phyloP scores from a whole-genome alignment of 2,888 invertebrate genomes.

The Cataglyphis livida region DNA sequence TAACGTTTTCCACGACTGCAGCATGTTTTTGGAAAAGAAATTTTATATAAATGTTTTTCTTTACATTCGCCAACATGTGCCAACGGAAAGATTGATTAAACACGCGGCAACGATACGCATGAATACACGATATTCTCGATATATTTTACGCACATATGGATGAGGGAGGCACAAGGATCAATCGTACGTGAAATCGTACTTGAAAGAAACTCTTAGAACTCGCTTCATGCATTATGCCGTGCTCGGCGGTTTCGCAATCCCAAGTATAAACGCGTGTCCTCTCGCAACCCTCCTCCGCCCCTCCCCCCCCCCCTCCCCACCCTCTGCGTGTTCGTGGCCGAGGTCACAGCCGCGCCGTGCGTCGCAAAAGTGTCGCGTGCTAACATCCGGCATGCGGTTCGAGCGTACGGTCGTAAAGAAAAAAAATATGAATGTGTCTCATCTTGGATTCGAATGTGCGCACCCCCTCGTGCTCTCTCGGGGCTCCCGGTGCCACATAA shows the following conservation, averaged over 20 bases:
- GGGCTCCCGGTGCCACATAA: slow-evolving; percentile 83
- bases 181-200: neutral
- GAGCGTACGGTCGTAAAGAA: slow-evolving; percentile 70
- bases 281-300: neutral
- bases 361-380: slow-evolving; percentile 72
- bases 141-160: no score
- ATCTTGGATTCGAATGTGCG: slow-evolving; percentile 81
- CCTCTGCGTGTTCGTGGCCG: slow-evolving; percentile 47
- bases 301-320: no score
- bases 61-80: neutral
- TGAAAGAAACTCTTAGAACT: slow-evolving; percentile 22
- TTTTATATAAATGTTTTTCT: neutral
- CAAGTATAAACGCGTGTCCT: slow-evolving; percentile 27
- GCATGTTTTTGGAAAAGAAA: neutral
- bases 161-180: neutral
- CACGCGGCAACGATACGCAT: neutral
- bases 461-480: slow-evolving; percentile 73
- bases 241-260: slow-evolving; percentile 49
- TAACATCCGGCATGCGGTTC: slow-evolving; percentile 73
- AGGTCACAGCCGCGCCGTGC: slow-evolving; percentile 61
- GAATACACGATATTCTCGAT: neutral
- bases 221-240: slow-evolving; percentile 46
- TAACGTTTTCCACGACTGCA: neutral
- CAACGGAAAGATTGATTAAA: slow-evolving; percentile 9
- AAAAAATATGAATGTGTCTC: slow-evolving; percentile 76